These are phyloP conservation scores for Margaritifera margaritifera DNA, from an alignment of 2,888 invertebrate genomes.

Conservation along the genomic window DNA sequence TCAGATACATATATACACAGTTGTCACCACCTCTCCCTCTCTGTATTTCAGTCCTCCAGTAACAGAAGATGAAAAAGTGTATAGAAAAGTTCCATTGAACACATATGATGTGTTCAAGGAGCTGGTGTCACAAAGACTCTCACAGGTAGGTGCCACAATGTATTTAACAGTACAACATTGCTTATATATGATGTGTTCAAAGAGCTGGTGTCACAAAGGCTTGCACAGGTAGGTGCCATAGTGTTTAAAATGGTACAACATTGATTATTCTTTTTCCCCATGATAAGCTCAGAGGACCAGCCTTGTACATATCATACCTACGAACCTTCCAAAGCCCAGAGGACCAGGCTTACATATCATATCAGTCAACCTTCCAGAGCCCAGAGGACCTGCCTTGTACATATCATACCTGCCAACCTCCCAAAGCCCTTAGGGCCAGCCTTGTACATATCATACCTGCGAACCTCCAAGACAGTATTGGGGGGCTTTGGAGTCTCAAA, in stretches of 20 bases:
- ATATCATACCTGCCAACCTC: no score
- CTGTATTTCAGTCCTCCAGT: conserved; percentile 44
- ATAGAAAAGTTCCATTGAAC: conserved; percentile 58
- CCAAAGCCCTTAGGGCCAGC: no score
- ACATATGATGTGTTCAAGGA: conserved; percentile 87
- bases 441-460: no score
- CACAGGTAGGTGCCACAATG: conserved; percentile 78
- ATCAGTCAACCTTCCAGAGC: no score
- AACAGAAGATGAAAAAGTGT: conserved; percentile 53
- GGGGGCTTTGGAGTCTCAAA: no score
- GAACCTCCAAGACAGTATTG: no score
- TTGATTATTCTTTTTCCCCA: neutral
- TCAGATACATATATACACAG: no score
- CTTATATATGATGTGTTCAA: conserved; percentile 82
- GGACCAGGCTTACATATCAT: no score
- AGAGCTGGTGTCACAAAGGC: conserved; percentile 95
- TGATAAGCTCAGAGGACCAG: neutral
- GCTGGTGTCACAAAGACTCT: conserved; percentile 94
- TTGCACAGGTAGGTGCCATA: conserved; percentile 81
- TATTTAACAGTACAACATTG: conserved; percentile 28
- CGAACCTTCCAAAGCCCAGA: no score
- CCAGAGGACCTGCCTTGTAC: no score
- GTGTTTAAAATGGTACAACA: neutral
- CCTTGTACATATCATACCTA: no score
- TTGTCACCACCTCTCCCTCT: neutral